Evolutionary conservation across 2,888 invertebrate species (phyloP), one percentile per base, ranked within the genome.

Genomic region (Polyommatus iphigenia): DNA sequence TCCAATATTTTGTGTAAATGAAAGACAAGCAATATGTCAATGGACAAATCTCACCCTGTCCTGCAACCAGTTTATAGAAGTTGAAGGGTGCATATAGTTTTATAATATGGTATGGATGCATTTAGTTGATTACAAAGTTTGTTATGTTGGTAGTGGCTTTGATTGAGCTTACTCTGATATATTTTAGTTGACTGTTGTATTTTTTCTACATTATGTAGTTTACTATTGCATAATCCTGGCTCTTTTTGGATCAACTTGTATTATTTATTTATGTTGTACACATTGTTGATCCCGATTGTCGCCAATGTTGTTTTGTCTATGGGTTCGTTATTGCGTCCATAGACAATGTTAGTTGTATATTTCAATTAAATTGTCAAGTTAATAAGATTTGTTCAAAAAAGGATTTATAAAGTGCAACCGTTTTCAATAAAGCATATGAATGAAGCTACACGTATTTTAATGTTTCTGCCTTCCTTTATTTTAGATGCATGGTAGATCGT

Each of bases 391-490:
- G 77, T 77, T 77, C 59, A 86, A 87, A 87, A 85, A 85, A 80
- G 81, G 86, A 89, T 89, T 89, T 89, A 85, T 88, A 83, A 85
- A 84, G 82, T 86, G 84, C 87, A 78, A 88, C 87, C 86, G 85
- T 84, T 88, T 88, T 87, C 87, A 91, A 91, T 91, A 92, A 91
- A 91, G 88, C 85, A 88, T 90, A 87, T 87, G 84, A 84, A 82
- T 87, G 85, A 78, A 87, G 29, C 18, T 87, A 85, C 87, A 87
- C 88, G 91, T 90, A 90, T 91, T 91, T 92, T 86, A 91, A 89
- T 92, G 84, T 84, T 85, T 87, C 85, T 79, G 86, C 82, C 82
- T 83, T 82, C 82, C 83, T 78, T 78, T 73, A 78, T 80, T 81
- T 84, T 81, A 78, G 78, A 78, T 83, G 82, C 82, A 82, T 82